Conservation (phyloP, 2,113 vertebrate genomes). For the Platycercus adscitus region DNA sequence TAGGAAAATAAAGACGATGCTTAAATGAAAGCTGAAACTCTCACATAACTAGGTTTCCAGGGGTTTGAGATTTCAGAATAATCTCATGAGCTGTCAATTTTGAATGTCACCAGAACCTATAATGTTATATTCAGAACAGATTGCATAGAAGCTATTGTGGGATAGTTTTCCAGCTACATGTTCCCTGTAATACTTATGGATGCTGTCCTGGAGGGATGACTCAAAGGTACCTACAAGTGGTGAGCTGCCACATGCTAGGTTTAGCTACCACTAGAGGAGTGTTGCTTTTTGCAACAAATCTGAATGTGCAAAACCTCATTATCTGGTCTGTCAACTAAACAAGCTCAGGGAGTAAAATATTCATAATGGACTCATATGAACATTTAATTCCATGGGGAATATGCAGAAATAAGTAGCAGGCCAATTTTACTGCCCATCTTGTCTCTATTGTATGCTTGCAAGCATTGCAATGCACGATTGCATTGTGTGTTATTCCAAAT, state of each 20-base stretch:
- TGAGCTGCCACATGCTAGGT: not conserved
- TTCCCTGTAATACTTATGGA: not conserved
- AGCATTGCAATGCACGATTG: not conserved
- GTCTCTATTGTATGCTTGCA: not conserved
- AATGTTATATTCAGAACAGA: not conserved
- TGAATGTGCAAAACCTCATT: not conserved
- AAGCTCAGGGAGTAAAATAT: not conserved
- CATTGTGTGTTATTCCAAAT: not conserved
- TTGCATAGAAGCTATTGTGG: not conserved
- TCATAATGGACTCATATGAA: not conserved
- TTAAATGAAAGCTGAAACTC: slow-evolving; percentile 24
- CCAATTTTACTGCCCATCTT: not conserved
- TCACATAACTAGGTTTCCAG: slow-evolving; percentile 14
- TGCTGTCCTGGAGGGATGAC: not conserved
- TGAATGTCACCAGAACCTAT: slow-evolving; percentile 7
- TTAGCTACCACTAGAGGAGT: not conserved
- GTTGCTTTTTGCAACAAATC: not conserved
- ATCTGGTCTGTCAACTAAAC: not conserved
- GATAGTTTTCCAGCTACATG: not conserved
- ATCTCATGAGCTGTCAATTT: not conserved
- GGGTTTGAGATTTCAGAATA: slow-evolving; percentile 28
- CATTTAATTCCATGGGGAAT: not conserved
- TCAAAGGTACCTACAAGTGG: not conserved
- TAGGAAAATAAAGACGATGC: not conserved
- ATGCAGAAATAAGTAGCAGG: not conserved